Evolutionary conservation across 2,888 invertebrate species (phyloP), one percentile per base, ranked within the genome.

Genomic region (Teleogryllus oceanicus): DNA sequence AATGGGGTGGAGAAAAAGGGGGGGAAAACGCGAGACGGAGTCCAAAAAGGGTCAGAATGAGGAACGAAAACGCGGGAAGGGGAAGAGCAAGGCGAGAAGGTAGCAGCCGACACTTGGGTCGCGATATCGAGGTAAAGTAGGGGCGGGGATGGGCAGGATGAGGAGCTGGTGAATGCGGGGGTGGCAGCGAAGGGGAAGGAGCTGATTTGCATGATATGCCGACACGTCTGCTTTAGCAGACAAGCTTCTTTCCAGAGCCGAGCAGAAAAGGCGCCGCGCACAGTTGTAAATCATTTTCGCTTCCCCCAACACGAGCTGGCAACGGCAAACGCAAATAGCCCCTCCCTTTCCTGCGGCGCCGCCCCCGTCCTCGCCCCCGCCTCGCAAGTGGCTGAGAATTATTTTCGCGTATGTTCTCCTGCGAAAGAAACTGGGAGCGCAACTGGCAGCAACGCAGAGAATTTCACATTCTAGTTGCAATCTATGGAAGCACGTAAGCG

Each of bases 171-270:
- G 62, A 62, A 62, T 3, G 16, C 62, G 62, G 62, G 13, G 62
- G n/a, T n/a, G 0, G 62, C 62, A n/a, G 62, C 62, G 62, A 62
- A n/a, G 62, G 62, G 62, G 62, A 62, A 62, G 62, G 16, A 62
- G 16, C n/a, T 62, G 62, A 62, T 62, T 62, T 62, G 62, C 62
- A 62, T 62, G 62, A 62, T 62, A 62, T n/a, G 62, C 62, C 62
- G n/a, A 62, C 62, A 62, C 62, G n/a, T 62, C 62, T 62, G n/a
- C 62, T 62, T 62, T 62, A 62, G 62, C 62, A 62, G 62, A 62
- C 62, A 62, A 62, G 62, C 62, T 62, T 62, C 62, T 62, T 62
- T n/a, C 62, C 62, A n/a, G 62, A 11, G 12, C 62, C 16, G n/a
- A n/a, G 16, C 13, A 62, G 13, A 62, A 62, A 62, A 13, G 16